Evolutionary conservation across 2,113 vertebrate genomes (phyloP).

Genomic region (Bubo blakistoni): DNA sequence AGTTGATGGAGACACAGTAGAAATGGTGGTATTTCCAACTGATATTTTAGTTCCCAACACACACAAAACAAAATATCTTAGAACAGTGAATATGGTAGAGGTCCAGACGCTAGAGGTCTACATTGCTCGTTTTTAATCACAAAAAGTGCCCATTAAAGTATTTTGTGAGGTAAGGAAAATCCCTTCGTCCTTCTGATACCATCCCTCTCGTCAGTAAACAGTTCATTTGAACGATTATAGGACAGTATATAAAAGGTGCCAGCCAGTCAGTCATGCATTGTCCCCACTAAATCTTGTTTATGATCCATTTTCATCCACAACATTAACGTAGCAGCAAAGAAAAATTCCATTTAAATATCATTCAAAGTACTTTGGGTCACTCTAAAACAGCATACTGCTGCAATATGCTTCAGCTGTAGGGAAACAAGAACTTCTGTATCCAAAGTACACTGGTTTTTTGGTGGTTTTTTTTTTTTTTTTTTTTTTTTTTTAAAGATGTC

Average conservation of each 20-base stretch:
- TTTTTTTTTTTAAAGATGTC: background rate
- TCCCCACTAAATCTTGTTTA: background rate
- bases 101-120: background rate
- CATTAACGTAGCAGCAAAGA: background rate
- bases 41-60: background rate
- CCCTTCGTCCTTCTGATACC: too few relatives aligned
- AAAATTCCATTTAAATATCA: background rate
- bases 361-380: background rate
- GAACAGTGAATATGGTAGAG: background rate
- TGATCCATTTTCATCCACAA: background rate
- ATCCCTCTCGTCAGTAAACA: background rate
- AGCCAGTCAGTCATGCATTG: background rate
- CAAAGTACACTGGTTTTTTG: background rate
- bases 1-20: background rate
- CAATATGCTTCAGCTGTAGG: background rate
- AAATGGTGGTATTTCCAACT: background rate
- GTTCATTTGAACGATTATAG: background rate
- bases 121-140: background rate
- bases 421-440: background rate
- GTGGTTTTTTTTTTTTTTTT: too few relatives aligned
- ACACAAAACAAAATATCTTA: fast-evolving
- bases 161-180: background rate
- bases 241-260: fast-evolving
- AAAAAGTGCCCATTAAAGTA: background rate
- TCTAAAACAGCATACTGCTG: background rate